Percentiles rank a stretch among this genome's conserved stretches.
phyloP scores from a whole-genome alignment of 2,888 invertebrate genomes.

The Hanleya hanleyi region DNA sequence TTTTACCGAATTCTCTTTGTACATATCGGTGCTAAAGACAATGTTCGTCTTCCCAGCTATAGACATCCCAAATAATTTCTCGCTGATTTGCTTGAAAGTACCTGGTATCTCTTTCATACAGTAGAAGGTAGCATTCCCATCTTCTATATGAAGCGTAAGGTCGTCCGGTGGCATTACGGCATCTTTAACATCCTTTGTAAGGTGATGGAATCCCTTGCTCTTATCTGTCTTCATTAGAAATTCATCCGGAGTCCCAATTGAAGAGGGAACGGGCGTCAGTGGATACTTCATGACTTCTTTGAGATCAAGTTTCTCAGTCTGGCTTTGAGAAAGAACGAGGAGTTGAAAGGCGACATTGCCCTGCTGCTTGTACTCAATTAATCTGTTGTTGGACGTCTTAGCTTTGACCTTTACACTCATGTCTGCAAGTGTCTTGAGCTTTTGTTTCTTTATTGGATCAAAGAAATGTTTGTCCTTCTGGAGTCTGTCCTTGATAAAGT shows the following conservation, averaged over 20 bases:
- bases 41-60: background rate
- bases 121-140: slow-evolving; percentile 26
- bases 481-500: background rate
- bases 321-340: slow-evolving; percentile 1
- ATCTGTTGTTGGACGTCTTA: slow-evolving; percentile 6
- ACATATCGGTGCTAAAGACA: too few relatives aligned
- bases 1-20: background rate
- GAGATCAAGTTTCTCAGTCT: background rate
- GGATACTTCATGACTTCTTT: slow-evolving; percentile 2
- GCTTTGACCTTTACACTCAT: background rate
- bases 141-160: slow-evolving; percentile 14
- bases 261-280: background rate
- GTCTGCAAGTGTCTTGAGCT: too few relatives aligned
- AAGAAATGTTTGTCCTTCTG: background rate
- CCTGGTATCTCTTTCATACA: slow-evolving; percentile 1
- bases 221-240: too few relatives aligned
- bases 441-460: too few relatives aligned
- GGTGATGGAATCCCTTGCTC: slow-evolving; percentile 15
- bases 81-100: background rate
- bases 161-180: slow-evolving; percentile 10
- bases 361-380: slow-evolving; percentile 3
- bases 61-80: background rate
- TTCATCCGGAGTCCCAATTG: slow-evolving; percentile 16
- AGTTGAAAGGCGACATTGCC: slow-evolving; percentile 11
- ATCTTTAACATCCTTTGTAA: slow-evolving; percentile 13